Conservation (phyloP, 2,113 vertebrate genomes). For the Pantherophis guttatus region DNA sequence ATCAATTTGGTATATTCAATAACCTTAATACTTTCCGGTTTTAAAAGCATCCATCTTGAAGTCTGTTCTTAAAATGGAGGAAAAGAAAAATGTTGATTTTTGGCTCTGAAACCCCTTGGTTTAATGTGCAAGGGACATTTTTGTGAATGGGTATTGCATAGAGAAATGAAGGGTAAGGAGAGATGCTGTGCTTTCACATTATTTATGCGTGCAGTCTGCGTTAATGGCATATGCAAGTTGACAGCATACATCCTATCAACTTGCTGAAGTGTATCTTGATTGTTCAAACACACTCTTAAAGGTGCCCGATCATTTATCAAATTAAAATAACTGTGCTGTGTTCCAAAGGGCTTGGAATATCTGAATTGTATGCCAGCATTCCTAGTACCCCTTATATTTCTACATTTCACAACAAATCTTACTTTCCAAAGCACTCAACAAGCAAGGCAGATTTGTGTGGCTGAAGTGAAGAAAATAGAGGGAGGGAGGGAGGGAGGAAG, state of each 20-base stretch:
- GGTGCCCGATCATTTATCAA: constrained; percentile 62
- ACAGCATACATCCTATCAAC: constrained; percentile 66
- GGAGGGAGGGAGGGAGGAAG: neutral
- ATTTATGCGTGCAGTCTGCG: constrained; percentile 50
- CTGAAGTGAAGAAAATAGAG: too few species aligned
- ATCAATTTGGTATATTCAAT: neutral
- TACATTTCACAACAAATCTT: neutral
- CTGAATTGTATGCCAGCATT: neutral
- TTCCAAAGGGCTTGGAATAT: constrained; percentile 11
- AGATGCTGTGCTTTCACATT: constrained; percentile 11
- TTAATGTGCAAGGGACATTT: constrained; percentile 8
- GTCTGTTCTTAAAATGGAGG: neutral
- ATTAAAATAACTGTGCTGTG: constrained; percentile 49
- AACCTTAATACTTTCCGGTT: neutral
- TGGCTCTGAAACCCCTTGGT: neutral
- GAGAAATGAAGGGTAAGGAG: neutral
- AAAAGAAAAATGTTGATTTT: neutral
- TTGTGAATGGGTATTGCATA: constrained; percentile 9
- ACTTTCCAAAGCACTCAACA: neutral
- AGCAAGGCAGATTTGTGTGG: neutral
- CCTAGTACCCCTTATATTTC: constrained; percentile 1
- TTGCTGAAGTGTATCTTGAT: constrained; percentile 67
- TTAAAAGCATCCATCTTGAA: constrained; percentile 13
- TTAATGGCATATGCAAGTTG: constrained; percentile 64
- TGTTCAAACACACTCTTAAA: constrained; percentile 67